phyloP scores from a whole-genome alignment of 2,113 vertebrate genomes.

The Xerus inauris region DNA sequence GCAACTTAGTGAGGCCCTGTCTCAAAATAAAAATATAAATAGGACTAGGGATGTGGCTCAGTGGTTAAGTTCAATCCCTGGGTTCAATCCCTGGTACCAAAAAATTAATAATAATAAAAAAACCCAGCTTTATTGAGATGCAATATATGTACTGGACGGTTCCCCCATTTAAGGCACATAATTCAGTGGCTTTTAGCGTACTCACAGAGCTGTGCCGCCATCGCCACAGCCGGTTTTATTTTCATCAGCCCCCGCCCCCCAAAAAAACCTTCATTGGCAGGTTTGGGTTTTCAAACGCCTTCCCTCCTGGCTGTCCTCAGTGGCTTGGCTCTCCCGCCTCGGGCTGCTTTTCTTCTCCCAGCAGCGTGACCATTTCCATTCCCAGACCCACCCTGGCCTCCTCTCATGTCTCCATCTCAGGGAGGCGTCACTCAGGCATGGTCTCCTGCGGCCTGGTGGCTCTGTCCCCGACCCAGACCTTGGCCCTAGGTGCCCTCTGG shows the following conservation, averaged over 20 bases:
- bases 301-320: neutral
- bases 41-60: no score
- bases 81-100: no score
- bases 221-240: neutral
- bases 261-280: neutral
- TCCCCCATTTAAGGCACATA: neutral
- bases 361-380: no score
- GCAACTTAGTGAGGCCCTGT: no score
- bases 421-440: neutral
- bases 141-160: neutral
- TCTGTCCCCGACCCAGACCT: neutral
- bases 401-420: neutral
- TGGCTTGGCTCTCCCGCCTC: neutral
- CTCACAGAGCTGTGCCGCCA: neutral
- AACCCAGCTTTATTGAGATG: neutral
- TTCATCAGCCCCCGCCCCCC: neutral
- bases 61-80: no score
- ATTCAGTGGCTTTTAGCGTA: neutral
- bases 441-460: neutral
- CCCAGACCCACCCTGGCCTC: no score
- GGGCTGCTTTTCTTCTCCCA: neutral
- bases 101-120: no score
- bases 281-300: no score
- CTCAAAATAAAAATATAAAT: no score
- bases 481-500: rapidly evolving